Percentiles rank a stretch among this genome's conserved stretches.
These are phyloP conservation scores for Globodera rostochiensis DNA, from an alignment of 1,140 invertebrate species.

Conservation along the genomic window DNA sequence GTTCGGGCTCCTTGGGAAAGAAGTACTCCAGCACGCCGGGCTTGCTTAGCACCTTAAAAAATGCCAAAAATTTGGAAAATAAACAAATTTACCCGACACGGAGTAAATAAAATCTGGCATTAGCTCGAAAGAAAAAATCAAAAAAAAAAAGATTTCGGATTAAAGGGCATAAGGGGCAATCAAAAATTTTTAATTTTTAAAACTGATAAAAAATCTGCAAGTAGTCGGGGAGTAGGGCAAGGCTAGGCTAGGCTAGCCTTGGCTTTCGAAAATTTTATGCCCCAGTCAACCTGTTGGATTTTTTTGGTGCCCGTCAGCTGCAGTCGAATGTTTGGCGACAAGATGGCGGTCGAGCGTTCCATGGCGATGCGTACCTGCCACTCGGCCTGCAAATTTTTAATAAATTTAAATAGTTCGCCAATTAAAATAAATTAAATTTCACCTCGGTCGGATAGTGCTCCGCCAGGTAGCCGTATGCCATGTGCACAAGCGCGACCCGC, in stretches of 20 bases:
- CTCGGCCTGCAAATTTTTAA: conserved; percentile 64
- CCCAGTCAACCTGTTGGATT: conserved; percentile 64
- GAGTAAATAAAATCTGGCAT: no score
- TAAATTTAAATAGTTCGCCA: background rate
- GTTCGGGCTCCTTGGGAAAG: conserved; percentile 66
- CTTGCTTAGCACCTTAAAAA: conserved; percentile 60
- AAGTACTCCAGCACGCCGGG: conserved; percentile 77
- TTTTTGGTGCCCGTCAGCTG: conserved; percentile 73
- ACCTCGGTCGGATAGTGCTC: conserved; percentile 73
- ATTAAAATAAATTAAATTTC: background rate
- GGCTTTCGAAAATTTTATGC: background rate
- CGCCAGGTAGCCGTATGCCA: conserved; percentile 84
- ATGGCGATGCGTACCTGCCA: conserved; percentile 83
- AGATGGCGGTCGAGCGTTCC: conserved; percentile 82
- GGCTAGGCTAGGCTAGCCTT: background rate
- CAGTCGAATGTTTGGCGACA: conserved; percentile 86
- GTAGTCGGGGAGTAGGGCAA: no score
- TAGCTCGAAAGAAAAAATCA: no score
- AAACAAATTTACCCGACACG: background rate
- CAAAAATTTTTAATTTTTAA: no score
- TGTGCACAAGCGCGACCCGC: conserved; percentile 84
- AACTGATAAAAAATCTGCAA: no score
- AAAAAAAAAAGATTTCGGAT: no score
- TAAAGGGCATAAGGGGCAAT: no score
- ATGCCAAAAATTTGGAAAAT: background rate